Evolutionary conservation across 1,140 invertebrate species (phyloP).

Genomic region (Drosophila saltans): DNA sequence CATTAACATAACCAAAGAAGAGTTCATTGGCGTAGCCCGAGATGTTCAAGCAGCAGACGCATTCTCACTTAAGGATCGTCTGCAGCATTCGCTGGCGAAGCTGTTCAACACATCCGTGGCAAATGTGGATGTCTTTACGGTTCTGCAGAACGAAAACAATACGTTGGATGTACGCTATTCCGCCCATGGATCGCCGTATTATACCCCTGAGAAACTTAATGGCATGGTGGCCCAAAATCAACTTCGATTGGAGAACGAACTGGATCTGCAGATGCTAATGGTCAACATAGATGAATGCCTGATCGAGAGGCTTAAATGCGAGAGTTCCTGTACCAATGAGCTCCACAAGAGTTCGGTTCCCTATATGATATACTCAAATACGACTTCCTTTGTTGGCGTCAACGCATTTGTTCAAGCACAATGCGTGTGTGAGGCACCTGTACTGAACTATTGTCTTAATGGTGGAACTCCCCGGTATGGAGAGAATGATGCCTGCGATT

Average conservation of each 20-base stretch:
- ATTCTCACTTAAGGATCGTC: slow-evolving; percentile 89
- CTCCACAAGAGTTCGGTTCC: slow-evolving; percentile 89
- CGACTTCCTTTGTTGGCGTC: slow-evolving; percentile 94
- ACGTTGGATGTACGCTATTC: slow-evolving; percentile 93
- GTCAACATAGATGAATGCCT: slow-evolving; percentile 95
- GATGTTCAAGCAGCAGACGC: slow-evolving; percentile 84
- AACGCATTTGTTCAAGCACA: slow-evolving; percentile 90
- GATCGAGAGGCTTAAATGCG: slow-evolving; percentile 88
- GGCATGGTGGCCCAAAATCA: slow-evolving; percentile 89
- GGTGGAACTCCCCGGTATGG: slow-evolving; percentile 85
- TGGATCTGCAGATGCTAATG: slow-evolving; percentile 90
- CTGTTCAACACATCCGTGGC: slow-evolving; percentile 90
- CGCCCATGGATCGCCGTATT: slow-evolving; percentile 96
- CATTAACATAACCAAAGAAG: slow-evolving; percentile 90
- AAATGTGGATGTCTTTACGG: slow-evolving; percentile 97
- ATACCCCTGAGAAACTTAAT: slow-evolving; percentile 92
- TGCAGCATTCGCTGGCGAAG: slow-evolving; percentile 87
- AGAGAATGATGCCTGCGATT: slow-evolving; percentile 87
- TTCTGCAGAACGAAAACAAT: slow-evolving; percentile 87
- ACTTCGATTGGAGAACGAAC: slow-evolving; percentile 87
- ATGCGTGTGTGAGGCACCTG: slow-evolving; percentile 87
- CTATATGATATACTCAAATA: slow-evolving; percentile 93
- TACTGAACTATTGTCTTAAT: slow-evolving; percentile 87
- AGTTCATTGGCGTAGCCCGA: slow-evolving; percentile 89
- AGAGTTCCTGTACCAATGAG: slow-evolving; percentile 89